Percentiles rank a stretch among this genome's conserved stretches.
Evolutionary conservation across 1,140 invertebrate species (phyloP).

Genomic region (Aphelenchoides fujianensis): DNA sequence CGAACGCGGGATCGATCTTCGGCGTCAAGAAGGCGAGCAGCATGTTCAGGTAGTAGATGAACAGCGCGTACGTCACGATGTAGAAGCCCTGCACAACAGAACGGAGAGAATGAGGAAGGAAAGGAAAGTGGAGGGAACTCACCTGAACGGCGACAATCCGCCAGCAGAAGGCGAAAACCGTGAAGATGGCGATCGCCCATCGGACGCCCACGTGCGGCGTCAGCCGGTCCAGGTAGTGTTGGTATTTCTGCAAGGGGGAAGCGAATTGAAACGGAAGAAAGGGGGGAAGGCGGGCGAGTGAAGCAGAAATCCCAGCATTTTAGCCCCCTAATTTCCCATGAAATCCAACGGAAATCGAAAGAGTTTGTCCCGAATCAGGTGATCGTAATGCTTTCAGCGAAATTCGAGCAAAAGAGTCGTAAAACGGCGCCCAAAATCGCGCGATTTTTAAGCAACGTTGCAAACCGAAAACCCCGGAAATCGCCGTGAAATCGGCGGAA

Average conservation of each 20-base stretch:
- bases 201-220: slow-evolving; percentile 57
- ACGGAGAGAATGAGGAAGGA: slow-evolving; percentile 30
- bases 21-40: slow-evolving; percentile 99
- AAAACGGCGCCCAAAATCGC: neutral
- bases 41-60: slow-evolving; percentile 97
- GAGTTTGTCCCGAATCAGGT: neutral
- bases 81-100: slow-evolving; percentile 94
- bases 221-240: slow-evolving; percentile 61
- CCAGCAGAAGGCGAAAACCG: slow-evolving; percentile 36
- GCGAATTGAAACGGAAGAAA: too few species aligned
- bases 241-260: slow-evolving; percentile 54
- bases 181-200: slow-evolving; percentile 49
- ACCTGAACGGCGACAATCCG: slow-evolving; percentile 46
- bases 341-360: too few species aligned
- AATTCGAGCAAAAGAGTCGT: neutral
- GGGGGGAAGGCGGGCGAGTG: too few species aligned
- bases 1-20: slow-evolving; percentile 82
- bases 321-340: too few species aligned
- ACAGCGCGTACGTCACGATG: slow-evolving; percentile 95
- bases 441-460: neutral
- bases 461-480: too few species aligned
- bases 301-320: too few species aligned
- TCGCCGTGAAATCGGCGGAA: neutral
- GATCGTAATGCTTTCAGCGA: neutral
- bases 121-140: neutral